These are phyloP conservation scores for Patella pellucida DNA, from an alignment of 2,888 invertebrate species.

Conservation along the genomic window DNA sequence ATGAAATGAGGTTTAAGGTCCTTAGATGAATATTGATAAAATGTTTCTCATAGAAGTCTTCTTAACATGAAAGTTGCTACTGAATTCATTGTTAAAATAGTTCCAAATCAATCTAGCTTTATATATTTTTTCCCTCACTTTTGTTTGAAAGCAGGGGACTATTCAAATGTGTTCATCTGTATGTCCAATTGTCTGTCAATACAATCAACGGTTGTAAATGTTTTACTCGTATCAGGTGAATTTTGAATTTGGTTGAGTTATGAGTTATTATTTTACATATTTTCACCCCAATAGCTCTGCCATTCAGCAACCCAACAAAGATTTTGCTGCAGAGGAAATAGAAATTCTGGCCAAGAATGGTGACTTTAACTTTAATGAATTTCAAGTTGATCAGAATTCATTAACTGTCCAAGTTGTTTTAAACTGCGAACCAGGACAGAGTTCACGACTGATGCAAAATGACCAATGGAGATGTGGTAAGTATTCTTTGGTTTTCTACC, in stretches of 20 bases:
- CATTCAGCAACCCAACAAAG: slow-evolving; percentile 16
- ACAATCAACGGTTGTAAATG: too few species aligned
- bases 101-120: too few species aligned
- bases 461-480: slow-evolving; percentile 22
- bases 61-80: too few species aligned
- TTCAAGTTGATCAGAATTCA: slow-evolving; percentile 36
- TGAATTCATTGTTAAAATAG: too few species aligned
- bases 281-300: slow-evolving; percentile 14
- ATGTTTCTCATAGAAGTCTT: too few species aligned
- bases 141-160: too few species aligned
- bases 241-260: neutral
- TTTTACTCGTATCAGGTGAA: neutral
- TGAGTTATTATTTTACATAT: neutral
- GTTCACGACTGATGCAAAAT: slow-evolving; percentile 30
- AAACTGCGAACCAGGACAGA: slow-evolving; percentile 50
- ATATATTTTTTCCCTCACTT: too few species aligned
- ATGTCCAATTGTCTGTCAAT: too few species aligned
- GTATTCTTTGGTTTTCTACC: neutral
- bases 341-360: slow-evolving; percentile 47
- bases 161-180: too few species aligned
- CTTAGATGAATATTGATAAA: too few species aligned
- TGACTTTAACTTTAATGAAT: slow-evolving; percentile 36
- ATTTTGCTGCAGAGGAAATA: slow-evolving; percentile 40
- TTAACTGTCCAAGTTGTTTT: slow-evolving; percentile 36
- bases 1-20: too few species aligned